Percentiles rank a stretch among this genome's conserved stretches.
These are phyloP conservation scores for Procavia capensis DNA, from an alignment of 2,113 vertebrate genomes.

Conservation along the genomic window DNA sequence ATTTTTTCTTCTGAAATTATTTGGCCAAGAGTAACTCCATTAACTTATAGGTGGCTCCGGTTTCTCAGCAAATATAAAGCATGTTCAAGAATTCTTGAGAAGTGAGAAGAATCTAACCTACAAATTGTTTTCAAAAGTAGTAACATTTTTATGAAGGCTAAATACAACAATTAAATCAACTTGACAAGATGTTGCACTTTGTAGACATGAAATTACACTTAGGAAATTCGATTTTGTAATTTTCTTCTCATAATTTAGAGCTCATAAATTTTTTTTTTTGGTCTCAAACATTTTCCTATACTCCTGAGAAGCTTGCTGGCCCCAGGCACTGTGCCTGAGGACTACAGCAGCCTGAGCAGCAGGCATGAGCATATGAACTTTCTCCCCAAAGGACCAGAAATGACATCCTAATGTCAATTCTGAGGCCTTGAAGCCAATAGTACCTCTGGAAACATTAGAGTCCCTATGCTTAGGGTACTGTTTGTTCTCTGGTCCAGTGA, in stretches of 20 bases:
- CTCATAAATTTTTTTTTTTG: constrained; percentile 29
- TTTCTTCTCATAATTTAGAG: constrained; percentile 59
- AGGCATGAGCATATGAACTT: not conserved
- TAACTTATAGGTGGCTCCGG: constrained; percentile 70
- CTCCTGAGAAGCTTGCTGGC: not conserved
- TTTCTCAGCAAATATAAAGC: constrained; percentile 65
- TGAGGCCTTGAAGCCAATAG: not conserved
- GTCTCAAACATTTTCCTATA: constrained; percentile 29
- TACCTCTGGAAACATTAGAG: not conserved
- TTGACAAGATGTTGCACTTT: constrained; percentile 62
- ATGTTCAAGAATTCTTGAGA: constrained; percentile 67
- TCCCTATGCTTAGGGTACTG: not conserved
- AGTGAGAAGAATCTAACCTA: constrained; percentile 70
- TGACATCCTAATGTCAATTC: not conserved
- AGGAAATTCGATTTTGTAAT: constrained; percentile 57
- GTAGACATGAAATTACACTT: constrained; percentile 57
- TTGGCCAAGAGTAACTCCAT: constrained; percentile 68
- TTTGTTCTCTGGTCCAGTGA: not conserved
- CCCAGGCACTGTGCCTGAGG: not conserved
- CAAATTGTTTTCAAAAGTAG: constrained; percentile 69
- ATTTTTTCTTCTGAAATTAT: constrained; percentile 65
- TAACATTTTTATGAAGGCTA: constrained; percentile 63
- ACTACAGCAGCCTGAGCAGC: not conserved
- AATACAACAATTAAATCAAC: constrained; percentile 63
- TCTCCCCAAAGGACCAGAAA: not conserved